A percentile compares a stretch with the other conserved stretches of the same genome.
phyloP scores from a whole-genome alignment of 1,140 invertebrate genomes.

The Ceratoteleas bidentatus region DNA sequence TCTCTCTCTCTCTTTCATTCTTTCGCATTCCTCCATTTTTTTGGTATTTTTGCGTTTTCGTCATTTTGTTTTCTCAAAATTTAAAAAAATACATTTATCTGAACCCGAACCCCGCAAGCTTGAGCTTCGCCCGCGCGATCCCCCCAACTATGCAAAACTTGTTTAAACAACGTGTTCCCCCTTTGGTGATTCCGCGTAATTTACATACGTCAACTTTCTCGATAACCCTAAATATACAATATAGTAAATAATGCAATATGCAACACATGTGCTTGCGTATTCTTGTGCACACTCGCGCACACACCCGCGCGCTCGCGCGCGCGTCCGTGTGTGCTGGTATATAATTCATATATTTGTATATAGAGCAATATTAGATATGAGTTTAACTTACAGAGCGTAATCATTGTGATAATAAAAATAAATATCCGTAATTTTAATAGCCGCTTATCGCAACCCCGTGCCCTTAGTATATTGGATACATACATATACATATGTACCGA shows the following conservation, averaged over 20 bases:
- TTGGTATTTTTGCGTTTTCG: constrained; percentile 60
- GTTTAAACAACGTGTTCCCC: constrained; percentile 66
- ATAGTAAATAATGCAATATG: constrained; percentile 64
- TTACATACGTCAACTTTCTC: constrained; percentile 60
- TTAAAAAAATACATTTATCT: constrained; percentile 82
- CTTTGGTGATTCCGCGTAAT: constrained; percentile 57
- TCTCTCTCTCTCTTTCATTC: constrained; percentile 26
- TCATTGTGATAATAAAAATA: constrained; percentile 73
- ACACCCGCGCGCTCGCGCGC: constrained; percentile 35
- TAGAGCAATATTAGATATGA: constrained; percentile 67
- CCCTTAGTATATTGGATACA: constrained; percentile 38
- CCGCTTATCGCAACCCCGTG: constrained; percentile 25
- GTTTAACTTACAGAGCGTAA: constrained; percentile 69
- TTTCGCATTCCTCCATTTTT: constrained; percentile 24
- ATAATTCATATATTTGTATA: constrained; percentile 55
- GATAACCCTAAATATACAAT: constrained; percentile 66
- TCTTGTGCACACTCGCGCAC: constrained; percentile 48
- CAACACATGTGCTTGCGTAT: constrained; percentile 54
- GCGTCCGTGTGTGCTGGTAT: constrained; percentile 31
- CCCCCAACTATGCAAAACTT: constrained; percentile 75
- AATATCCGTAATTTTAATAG: constrained; percentile 68
- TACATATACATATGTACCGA: constrained; percentile 60
- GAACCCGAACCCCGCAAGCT: constrained; percentile 73
- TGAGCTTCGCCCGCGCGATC: constrained; percentile 60
- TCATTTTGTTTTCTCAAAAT: constrained; percentile 74